Base-by-base conservation (phyloP, 1,140 invertebrate genomes). In the Pseudomyrmex concolor region DNA sequence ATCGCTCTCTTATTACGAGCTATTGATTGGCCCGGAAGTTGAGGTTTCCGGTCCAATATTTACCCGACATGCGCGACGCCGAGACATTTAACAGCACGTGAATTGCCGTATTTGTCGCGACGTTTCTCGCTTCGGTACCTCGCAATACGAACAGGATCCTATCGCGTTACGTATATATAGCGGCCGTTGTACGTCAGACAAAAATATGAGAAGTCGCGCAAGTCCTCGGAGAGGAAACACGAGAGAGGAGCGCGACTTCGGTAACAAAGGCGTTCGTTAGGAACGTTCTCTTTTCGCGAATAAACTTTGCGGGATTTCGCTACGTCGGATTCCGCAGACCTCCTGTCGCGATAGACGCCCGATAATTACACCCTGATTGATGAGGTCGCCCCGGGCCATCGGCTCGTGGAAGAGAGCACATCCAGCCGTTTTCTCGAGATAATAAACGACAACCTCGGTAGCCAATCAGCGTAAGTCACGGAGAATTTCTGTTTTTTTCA, bases 341-440 rank as follows among this genome's bases (percentile, higher is more conserved):
- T 88, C 86, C 86, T 88, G 87, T 83, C 83, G 70, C 77, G 86
- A 88, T 84, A 84, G 85, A 84, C 70, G 54, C 83, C 34, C 85
- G 86, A 88, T 88, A 88, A 88, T 88, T 88, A 84, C 86, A 91
- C 86, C 86, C 87, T 91, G 90, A 91, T 91, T 89, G 89, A 91
- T 88, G 84, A 82, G 86, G 83, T 90, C 89, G 90, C 87, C 77
- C 19, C 77, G 67, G 83, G 86, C 77, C 87, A 87, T 73, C 77
- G 83, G 70, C 78, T 74, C 45, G 45, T 34, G 34, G 5, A 34
- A 43, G 5, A 48, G 63, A 66, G 17, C 64, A 72, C 17, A 48
- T 67, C 48, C 71, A 60, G n/a, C 72, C 54, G 67, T 43, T 54
- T 59, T 25, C 2, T 2, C 50, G 63, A 76, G 62, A 70, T 85